Conservation (phyloP, 2,113 vertebrate species). For the Scolopax mira region DNA sequence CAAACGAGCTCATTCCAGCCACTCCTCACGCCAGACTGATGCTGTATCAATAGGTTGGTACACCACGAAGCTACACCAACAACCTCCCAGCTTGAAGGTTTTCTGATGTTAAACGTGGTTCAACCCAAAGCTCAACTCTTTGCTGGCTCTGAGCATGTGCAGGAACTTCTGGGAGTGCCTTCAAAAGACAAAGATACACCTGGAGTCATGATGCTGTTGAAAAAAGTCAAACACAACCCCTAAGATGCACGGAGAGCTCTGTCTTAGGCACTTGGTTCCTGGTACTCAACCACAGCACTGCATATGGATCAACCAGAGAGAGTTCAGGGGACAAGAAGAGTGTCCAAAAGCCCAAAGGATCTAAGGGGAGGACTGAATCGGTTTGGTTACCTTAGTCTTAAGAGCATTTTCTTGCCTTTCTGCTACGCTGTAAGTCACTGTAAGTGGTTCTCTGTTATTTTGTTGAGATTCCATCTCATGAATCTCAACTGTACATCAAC, state of each 20-base stretch:
- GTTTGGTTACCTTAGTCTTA: background rate
- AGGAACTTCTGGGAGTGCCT: background rate
- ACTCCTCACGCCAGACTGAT: background rate
- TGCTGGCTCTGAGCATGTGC: background rate
- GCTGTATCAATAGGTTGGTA: rapidly evolving
- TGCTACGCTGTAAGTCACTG: background rate
- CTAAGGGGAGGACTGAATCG: background rate
- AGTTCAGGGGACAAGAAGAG: background rate
- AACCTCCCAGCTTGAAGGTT: background rate
- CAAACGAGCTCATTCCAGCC: background rate
- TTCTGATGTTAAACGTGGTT: rapidly evolving
- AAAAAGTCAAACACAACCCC: background rate
- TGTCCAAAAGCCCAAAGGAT: background rate
- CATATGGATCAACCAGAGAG: background rate
- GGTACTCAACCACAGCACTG: background rate
- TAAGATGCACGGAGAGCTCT: background rate
- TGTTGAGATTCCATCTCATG: background rate
- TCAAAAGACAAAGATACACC: background rate
- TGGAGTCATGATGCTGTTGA: background rate
- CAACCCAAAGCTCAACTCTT: background rate
- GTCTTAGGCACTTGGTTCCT: too few species aligned
- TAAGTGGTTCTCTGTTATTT: background rate
- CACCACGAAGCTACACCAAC: background rate
- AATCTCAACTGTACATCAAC: background rate
- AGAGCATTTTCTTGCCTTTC: background rate